Base-by-base conservation (phyloP, 2,797 vertebrate genomes). In the Tamandua tetradactyla region DNA sequence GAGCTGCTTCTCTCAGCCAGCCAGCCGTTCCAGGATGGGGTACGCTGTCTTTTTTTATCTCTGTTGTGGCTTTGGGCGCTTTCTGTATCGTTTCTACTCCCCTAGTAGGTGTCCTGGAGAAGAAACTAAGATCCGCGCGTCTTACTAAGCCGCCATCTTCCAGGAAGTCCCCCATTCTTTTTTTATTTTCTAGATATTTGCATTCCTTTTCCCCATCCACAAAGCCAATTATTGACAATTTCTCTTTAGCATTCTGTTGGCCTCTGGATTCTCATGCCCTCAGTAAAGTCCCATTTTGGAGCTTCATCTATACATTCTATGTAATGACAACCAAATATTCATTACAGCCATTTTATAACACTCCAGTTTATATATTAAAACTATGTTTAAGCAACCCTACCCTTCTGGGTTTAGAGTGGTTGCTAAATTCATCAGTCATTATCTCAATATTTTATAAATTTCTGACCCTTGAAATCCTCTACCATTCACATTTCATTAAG, bases 391-490 rank as follows among this genome's bases (percentile, higher is more conserved):
- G 13, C 23, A 30, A 23, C 14, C 27, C 2, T 52, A 20, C 27
- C 14, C 55, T 32, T 10, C 40, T 57, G 49, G 11, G 7, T 64
- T 87, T 87, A 69, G 20, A 75, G 44, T 1, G 92, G n/a, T 59
- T 75, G 14, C 2, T 84, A 84, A 75, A 76, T 85, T 76, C 4
- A 68, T 75, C 49, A 47, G 7, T 66, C 14, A 40, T 30, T 0
- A 61, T 42, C 5, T 61, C 27, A 84, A 35, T 57, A 71, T 35
- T 62, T 62, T 71, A 13, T 71, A 49, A 40, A 25, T 42, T 1
- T 0, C 18, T 23, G 2, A 0, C 1, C 57, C 30, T 52, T 64
- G 40, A n/a, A 84, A 80, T 1, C 0, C 49, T 59, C n/a, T 7
- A 55, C 17, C 8, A 22, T 7, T 64, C 8, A 59, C 9, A 59